Conservation (phyloP, 2,888 invertebrate species). For the Elegia similella region DNA sequence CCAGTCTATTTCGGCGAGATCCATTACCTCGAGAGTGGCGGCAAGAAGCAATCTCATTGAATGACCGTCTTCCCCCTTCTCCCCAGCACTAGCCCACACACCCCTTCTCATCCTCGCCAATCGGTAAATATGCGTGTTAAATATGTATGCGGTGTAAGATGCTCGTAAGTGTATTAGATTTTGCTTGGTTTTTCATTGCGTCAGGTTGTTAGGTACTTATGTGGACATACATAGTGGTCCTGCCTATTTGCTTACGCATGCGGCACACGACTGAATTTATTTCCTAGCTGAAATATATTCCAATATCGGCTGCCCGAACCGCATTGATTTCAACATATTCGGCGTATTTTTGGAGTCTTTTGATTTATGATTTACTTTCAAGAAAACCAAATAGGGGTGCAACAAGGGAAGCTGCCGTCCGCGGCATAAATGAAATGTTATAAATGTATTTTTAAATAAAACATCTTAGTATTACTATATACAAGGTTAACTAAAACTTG, state of each 20-base stretch:
- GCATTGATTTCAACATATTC: conserved; percentile 4
- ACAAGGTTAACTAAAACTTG: too few relatives aligned
- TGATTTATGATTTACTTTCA: neutral
- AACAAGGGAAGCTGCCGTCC: too few relatives aligned
- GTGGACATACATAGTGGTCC: conserved; percentile 43
- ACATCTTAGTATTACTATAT: too few relatives aligned
- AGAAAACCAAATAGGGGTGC: too few relatives aligned
- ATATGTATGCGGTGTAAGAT: conserved; percentile 79
- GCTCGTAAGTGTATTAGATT: conserved; percentile 81
- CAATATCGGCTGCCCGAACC: conserved; percentile 4
- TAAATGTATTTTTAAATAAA: too few relatives aligned
- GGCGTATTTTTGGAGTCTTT: neutral
- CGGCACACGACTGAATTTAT: conserved; percentile 53
- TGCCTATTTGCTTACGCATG: conserved; percentile 50
- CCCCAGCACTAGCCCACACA: conserved; percentile 38
- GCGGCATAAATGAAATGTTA: too few relatives aligned
- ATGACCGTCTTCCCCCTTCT: conserved; percentile 73
- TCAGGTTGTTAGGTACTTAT: conserved; percentile 57
- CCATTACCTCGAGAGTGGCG: conserved; percentile 79
- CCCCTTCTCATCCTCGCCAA: conserved; percentile 73
- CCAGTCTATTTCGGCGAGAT: conserved; percentile 80
- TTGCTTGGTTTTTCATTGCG: conserved; percentile 78
- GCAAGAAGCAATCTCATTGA: conserved; percentile 83
- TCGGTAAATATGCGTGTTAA: conserved; percentile 82
- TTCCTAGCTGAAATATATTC: conserved; percentile 25